Base-by-base conservation (phyloP, 2,113 vertebrate genomes). In the Bubo blakistoni region DNA sequence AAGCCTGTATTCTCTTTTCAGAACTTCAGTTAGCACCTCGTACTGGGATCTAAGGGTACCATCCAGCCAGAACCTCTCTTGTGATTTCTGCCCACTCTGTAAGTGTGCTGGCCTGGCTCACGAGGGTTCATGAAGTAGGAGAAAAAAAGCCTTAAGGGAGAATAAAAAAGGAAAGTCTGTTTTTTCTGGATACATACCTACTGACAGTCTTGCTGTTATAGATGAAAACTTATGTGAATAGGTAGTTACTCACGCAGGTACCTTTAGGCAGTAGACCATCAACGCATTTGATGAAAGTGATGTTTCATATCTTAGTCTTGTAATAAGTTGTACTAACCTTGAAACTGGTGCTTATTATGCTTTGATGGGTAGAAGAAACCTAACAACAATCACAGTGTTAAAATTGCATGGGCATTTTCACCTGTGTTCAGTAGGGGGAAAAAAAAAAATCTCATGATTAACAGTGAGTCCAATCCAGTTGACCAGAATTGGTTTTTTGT, bases 161-260 rank as follows among this genome's bases (percentile, higher is more conserved):
- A 29, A 47, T 9, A 0, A 19, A 24, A 85, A 59, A 86, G 3
- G 30, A 16, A 52, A 52, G 18, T 18, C 34, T 90, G n/a, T 51
- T 26, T 7, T 47, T 59, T 76, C 49, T 71, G 6, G 27, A 6
- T 69, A 19, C 5, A 1, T 7, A 2, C 3, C 7, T 55, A 2
- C 36, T 66, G 70, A 24, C 25, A 49, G 47, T 4, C 11, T 25
- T 61, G 59, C 34, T 84, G 7, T 27, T 17, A 6, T 0, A 26
- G 51, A 11, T 40, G 26, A 59, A 84, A 40, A 0, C 11, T 19
- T 8, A 2, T 0, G 0, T 58, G 72, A 11, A 4, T 13, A 18
- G 24, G 38, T 71, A 40, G 25, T 6, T 70, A 16, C 11, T 62
- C 7, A 21, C 46, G 24, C 42, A 55, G 46, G 18, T 67, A 0